Conservation (phyloP, 2,797 vertebrate species). For the Loriculus beryllinus region DNA sequence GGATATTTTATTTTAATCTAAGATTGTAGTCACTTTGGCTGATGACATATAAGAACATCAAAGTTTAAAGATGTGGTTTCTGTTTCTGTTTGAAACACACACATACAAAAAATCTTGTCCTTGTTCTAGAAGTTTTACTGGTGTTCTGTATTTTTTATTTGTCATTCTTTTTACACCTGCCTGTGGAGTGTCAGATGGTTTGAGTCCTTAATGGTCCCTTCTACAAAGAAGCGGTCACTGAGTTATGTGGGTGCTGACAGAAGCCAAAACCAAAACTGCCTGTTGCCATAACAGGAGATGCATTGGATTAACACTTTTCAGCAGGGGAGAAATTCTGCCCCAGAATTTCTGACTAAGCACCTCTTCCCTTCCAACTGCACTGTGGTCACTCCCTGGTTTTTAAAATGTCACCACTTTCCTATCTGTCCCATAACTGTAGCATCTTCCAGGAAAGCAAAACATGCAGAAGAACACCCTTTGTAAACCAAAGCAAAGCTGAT, state of each 20-base stretch:
- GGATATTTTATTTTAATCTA: not conserved
- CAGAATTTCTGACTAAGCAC: not conserved
- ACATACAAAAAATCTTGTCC: not conserved
- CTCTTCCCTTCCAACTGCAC: not conserved
- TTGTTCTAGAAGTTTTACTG: not conserved
- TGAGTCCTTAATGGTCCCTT: not conserved
- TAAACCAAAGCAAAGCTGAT: not conserved
- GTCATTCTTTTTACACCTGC: not conserved
- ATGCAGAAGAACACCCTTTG: rapidly evolving
- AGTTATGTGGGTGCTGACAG: not conserved
- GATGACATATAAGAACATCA: not conserved
- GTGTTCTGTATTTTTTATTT: not conserved
- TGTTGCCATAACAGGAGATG: not conserved
- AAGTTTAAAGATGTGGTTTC: not conserved
- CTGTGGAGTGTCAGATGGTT: not conserved
- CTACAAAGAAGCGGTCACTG: not conserved
- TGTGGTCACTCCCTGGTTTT: not conserved
- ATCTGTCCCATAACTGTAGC: not conserved
- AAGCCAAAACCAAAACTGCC: not conserved
- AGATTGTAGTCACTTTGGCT: not conserved
- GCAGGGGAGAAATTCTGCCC: not conserved
- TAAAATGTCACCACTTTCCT: not conserved
- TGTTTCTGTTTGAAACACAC: not conserved
- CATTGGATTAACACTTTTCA: not conserved
- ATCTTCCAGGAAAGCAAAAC: not conserved